A percentile compares a stretch with the other conserved stretches of the same genome.
These are phyloP conservation scores for Oryzias celebensis DNA, from an alignment of 2,113 vertebrate species.

Conservation along the genomic window DNA sequence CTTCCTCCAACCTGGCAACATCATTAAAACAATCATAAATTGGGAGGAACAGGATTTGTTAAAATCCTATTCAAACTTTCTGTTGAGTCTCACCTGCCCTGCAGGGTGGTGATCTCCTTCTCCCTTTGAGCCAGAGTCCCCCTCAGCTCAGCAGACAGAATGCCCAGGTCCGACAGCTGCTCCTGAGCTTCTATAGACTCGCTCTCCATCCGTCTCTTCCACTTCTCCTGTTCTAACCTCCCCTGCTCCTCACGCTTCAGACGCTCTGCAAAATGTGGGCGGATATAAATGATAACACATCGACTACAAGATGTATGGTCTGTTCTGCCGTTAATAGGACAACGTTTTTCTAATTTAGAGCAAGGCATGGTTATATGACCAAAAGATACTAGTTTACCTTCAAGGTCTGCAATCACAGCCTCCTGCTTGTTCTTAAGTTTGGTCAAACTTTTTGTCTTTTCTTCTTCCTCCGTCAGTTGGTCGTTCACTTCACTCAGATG, in stretches of 20 bases:
- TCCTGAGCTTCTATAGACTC: constrained; percentile 88
- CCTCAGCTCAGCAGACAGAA: constrained; percentile 80
- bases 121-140: constrained; percentile 84
- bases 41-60: background rate
- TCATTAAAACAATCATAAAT: background rate
- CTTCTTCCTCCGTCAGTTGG: constrained; percentile 87
- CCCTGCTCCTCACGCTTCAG: constrained; percentile 90
- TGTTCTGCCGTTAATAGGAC: too few species aligned
- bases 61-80: background rate
- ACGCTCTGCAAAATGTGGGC: constrained; percentile 76
- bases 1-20: constrained; percentile 82
- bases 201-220: constrained; percentile 84
- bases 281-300: too few species aligned
- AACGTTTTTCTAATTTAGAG: too few species aligned
- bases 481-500: constrained; percentile 84
- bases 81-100: constrained; percentile 75
- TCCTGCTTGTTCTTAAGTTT: constrained; percentile 91
- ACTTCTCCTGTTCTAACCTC: constrained; percentile 89
- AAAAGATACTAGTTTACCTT: constrained; percentile 72
- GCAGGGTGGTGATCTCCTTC: constrained; percentile 85
- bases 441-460: constrained; percentile 88
- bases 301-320: too few species aligned
- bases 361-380: too few species aligned
- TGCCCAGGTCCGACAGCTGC: constrained; percentile 84
- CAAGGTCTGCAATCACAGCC: constrained; percentile 85